Conservation (phyloP, 2,113 vertebrate species). For the Mustelus asterias region DNA sequence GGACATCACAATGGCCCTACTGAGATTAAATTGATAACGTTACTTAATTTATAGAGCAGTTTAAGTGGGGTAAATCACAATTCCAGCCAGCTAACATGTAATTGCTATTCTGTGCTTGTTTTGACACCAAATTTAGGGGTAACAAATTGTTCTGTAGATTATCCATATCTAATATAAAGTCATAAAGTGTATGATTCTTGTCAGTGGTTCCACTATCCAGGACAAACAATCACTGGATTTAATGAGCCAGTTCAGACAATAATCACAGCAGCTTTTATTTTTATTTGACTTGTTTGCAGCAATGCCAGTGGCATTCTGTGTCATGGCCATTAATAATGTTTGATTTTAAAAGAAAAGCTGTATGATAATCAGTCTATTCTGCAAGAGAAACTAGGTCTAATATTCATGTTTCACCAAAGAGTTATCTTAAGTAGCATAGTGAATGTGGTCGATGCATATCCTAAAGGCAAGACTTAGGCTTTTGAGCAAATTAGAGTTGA, state of each 20-base stretch:
- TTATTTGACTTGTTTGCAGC: conserved; percentile 7
- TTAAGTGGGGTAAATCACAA: neutral
- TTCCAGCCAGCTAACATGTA: neutral
- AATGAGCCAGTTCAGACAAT: neutral
- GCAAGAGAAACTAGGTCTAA: neutral
- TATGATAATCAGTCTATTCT: neutral
- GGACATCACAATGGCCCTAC: neutral
- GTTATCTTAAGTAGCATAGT: neutral
- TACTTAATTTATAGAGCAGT: neutral
- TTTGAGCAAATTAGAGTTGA: neutral
- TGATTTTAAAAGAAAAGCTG: neutral
- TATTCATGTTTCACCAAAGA: neutral
- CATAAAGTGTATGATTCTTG: neutral
- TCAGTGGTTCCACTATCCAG: neutral
- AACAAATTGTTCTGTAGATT: neutral
- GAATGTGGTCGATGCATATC: neutral
- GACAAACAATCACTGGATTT: neutral
- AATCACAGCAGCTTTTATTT: neutral
- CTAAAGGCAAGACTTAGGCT: neutral
- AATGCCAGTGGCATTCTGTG: neutral
- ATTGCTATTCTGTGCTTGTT: neutral
- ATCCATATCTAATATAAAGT: neutral
- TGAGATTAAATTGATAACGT: neutral
- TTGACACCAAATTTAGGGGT: neutral
- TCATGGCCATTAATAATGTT: neutral